Evolutionary conservation across 2,888 invertebrate species (phyloP), one percentile per base, ranked within the genome.

Genomic region (Bimastos eiseni): DNA sequence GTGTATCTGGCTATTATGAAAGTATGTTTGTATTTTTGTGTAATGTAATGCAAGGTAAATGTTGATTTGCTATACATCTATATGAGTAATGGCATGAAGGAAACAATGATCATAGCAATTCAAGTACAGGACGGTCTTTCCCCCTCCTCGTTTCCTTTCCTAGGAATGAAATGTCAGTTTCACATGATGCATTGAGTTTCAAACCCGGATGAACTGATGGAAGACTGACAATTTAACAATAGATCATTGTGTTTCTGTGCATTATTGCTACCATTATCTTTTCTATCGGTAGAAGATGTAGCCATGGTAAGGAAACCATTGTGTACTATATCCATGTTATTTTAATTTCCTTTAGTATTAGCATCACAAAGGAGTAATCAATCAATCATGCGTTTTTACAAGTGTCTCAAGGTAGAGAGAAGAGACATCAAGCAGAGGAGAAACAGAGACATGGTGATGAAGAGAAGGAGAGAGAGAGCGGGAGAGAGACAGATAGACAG

Each of bases 341-440:
- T 70, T 49, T 70, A 70, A 70, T 70, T 70, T 70, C 70, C 70
- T 30, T 30, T 70, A 70, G 30, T 13, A 70, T 70, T 70, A 70
- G 70, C 70, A 70, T 70, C 70, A 70, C n/a, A 70, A 70, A 70
- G 70, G 70, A n/a, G 6, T 49, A 49, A 49, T 49, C n/a, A 30
- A 55, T 55, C 55, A 70, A 70, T 70, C 70, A 70, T n/a, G 30
- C 70, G n/a, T 70, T 70, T 70, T 70, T n/a, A 70, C 70, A 70
- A 70, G 70, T 70, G n/a, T 70, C 70, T 70, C 30, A 8, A 70
- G 30, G 70, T 70, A 70, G 30, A 70, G n/a, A 17, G n/a, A 70
- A 70, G 70, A 70, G n/a, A 70, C 8, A n/a, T 70, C 70, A 70
- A 8, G 11, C n/a, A 8, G n/a, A n/a, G n/a, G 70, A 70, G 70